Percentiles rank a stretch among this genome's conserved stretches.
These are phyloP conservation scores for Leguminivora glycinivorella DNA, from an alignment of 1,140 invertebrate genomes.

Conservation along the genomic window DNA sequence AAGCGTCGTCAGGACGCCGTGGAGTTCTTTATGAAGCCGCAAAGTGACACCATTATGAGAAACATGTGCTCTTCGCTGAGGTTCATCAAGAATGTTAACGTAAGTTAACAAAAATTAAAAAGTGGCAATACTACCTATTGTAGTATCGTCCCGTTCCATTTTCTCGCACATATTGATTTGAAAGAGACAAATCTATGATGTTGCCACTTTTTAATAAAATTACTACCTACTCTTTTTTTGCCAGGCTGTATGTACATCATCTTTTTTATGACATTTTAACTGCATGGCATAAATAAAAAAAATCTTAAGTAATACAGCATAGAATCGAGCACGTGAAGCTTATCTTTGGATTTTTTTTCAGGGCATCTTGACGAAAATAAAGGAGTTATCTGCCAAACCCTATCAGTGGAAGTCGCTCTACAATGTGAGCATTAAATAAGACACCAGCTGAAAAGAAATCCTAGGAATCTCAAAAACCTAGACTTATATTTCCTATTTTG, in stretches of 20 bases:
- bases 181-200: too few relatives aligned
- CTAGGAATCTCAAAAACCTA: neutral
- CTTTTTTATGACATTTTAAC: too few relatives aligned
- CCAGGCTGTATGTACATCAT: too few relatives aligned
- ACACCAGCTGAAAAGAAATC: neutral
- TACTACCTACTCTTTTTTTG: too few relatives aligned
- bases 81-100: conserved; percentile 68
- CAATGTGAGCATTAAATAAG: conserved; percentile 64
- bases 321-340: too few relatives aligned
- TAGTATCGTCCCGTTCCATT: too few relatives aligned
- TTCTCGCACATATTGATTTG: too few relatives aligned
- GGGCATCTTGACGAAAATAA: conserved; percentile 81
- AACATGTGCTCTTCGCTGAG: conserved; percentile 64
- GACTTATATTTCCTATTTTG: conserved; percentile 18
- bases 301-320: too few relatives aligned
- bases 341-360: conserved; percentile 45
- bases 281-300: too few relatives aligned
- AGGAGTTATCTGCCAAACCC: conserved; percentile 81
- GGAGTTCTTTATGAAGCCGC: conserved; percentile 60
- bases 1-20: conserved; percentile 56
- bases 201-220: too few relatives aligned
- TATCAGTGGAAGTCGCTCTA: conserved; percentile 85
- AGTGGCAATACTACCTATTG: too few relatives aligned
- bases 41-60: conserved; percentile 57
- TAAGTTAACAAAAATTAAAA: too few relatives aligned